These are phyloP conservation scores for Drosophila elegans DNA, from an alignment of 1,140 invertebrate genomes.

Conservation along the genomic window DNA sequence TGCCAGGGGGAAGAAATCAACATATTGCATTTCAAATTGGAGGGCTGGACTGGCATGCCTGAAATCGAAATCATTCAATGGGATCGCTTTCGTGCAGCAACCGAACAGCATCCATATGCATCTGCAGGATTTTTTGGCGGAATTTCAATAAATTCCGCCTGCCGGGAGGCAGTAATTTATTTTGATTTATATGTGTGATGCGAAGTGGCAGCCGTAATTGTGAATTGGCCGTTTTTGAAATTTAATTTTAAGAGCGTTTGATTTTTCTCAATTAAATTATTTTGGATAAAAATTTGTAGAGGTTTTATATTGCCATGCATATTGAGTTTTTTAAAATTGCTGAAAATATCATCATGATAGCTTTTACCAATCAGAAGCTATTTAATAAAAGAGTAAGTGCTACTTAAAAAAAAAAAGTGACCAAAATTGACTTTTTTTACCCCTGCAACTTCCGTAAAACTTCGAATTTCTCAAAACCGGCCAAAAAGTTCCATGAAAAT, in stretches of 20 bases:
- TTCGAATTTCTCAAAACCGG: too few species aligned
- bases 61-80: conserved; percentile 39
- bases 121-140: conserved; percentile 20
- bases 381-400: too few species aligned
- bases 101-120: conserved; percentile 6
- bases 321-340: background rate
- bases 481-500: too few species aligned
- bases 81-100: conserved; percentile 18
- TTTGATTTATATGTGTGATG: conserved; percentile 72
- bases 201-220: conserved; percentile 22
- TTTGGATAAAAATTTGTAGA: background rate
- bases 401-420: too few species aligned
- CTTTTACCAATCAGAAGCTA: too few species aligned
- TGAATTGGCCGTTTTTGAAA: conserved; percentile 42
- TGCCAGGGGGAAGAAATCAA: conserved; percentile 29
- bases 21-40: conserved; percentile 58
- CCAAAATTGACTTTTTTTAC: too few species aligned
- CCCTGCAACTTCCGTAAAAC: too few species aligned
- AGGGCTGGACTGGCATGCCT: conserved; percentile 13
- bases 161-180: conserved; percentile 62
- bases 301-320: background rate
- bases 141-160: conserved; percentile 53
- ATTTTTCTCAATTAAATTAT: conserved; percentile 1
- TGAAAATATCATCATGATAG: too few species aligned
- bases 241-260: conserved; percentile 30